phyloP scores from a whole-genome alignment of 2,888 invertebrate genomes.

The Nudaria mundana region DNA sequence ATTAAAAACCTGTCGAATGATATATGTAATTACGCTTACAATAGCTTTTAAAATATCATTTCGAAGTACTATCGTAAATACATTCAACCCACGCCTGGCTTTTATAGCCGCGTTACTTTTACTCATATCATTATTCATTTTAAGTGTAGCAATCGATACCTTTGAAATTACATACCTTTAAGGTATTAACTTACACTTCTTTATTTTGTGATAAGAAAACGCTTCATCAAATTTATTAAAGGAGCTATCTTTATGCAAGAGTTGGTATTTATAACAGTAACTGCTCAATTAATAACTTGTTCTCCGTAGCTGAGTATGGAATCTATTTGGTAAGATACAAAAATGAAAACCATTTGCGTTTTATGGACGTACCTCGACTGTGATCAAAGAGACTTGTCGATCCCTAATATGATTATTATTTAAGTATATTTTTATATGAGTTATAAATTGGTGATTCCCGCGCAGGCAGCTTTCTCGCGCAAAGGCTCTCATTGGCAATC shows the following conservation, averaged over 20 bases:
- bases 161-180: constrained; percentile 45
- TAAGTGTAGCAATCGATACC: constrained; percentile 51
- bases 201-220: constrained; percentile 22
- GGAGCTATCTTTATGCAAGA: constrained; percentile 40
- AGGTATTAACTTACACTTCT: constrained; percentile 33
- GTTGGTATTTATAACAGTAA: constrained; percentile 50
- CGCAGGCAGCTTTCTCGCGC: too few species aligned
- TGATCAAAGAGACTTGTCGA: neutral
- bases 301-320: constrained; percentile 33
- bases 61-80: constrained; percentile 19
- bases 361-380: constrained; percentile 24
- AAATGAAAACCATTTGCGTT: constrained; percentile 56
- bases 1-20: constrained; percentile 15
- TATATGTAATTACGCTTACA: constrained; percentile 26
- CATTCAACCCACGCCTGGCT: constrained; percentile 38
- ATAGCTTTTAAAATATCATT: constrained; percentile 30
- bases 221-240: constrained; percentile 34
- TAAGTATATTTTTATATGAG: neutral
- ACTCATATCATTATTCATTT: constrained; percentile 51
- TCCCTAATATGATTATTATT: neutral
- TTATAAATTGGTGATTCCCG: too few species aligned
- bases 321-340: constrained; percentile 42
- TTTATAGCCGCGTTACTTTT: constrained; percentile 45
- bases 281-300: constrained; percentile 55
- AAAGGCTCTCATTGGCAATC: too few species aligned